Base-by-base conservation (phyloP, 2,113 vertebrate species). In the Dipodomys stephensi region DNA sequence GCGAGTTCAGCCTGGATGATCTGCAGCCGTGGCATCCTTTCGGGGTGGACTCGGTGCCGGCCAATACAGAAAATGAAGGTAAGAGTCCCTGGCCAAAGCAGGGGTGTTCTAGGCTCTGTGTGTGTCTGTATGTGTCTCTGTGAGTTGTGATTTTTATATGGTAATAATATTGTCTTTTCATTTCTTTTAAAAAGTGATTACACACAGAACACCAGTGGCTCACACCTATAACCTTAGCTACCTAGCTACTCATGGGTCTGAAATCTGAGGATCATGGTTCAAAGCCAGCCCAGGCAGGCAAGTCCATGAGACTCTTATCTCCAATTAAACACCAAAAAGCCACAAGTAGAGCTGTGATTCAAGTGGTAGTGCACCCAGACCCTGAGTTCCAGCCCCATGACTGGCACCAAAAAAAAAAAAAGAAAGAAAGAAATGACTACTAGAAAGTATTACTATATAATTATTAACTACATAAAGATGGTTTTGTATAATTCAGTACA, bases 21-120 rank as follows among this genome's bases (percentile, higher is more conserved):
- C 98, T 99, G 35, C 99, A 99, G 95, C 99, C 99, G 2, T 98
- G 99, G 98, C 99, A 99, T 97, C 99, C 99, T 0, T 99, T 99
- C 96, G 99, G 98, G 95, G 99, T 99, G 74, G 98, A 99, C 93
- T 98, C 98, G 15, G 99, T 99, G 96, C 99, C 99, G 81, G 99
- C 99, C 96, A 99, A 99, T 96, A 99, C 99, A 0, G 99, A 99
- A 98, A 99, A 99, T 90, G 99, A 99, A 97, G 99, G 99, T 99
- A 98, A 77, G 39, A 53, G 46, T 32, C 35, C 67, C 28, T 27
- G 0, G 10, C 1, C 57, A 23, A 77, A 87, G 32, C 2, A 0
- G 12, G 60, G 85, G 18, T 27, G 0, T 60, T 86, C 53, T 85
- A 16, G 65, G 2, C 49, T 35, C 23, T 23, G 35, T 65, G 35